Percentiles rank a stretch among this genome's conserved stretches.
These are phyloP conservation scores for Chaetodon auriga DNA, from an alignment of 2,113 vertebrate genomes.

Conservation along the genomic window DNA sequence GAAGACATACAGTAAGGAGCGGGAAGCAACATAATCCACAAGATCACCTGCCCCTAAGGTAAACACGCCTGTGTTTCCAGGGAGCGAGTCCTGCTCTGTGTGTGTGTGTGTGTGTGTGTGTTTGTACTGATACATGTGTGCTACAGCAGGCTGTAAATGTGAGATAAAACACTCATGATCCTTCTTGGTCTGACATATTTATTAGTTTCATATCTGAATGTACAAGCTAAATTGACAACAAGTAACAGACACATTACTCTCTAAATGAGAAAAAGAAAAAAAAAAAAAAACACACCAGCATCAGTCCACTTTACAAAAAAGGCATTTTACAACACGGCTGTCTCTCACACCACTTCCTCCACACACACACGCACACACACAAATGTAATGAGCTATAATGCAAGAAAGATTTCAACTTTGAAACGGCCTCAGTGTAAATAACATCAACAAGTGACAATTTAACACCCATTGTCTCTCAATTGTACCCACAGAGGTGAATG, in stretches of 20 bases:
- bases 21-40: constrained; percentile 47
- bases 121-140: neutral
- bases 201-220: constrained; percentile 83
- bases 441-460: constrained; percentile 18
- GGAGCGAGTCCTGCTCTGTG: constrained; percentile 13
- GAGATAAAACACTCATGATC: constrained; percentile 42
- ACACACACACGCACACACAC: constrained; percentile 11
- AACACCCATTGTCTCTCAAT: constrained; percentile 31
- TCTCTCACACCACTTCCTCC: constrained; percentile 37
- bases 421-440: constrained; percentile 49
- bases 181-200: constrained; percentile 78
- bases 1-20: neutral
- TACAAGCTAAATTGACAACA: constrained; percentile 83
- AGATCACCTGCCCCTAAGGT: constrained; percentile 58
- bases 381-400: constrained; percentile 24
- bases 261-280: constrained; percentile 56
- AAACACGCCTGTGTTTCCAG: constrained; percentile 50
- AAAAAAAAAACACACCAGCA: constrained; percentile 70
- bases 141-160: constrained; percentile 13
- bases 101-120: constrained; percentile 5
- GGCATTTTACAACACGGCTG: constrained; percentile 67
- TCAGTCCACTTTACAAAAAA: constrained; percentile 77
- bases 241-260: constrained; percentile 78
- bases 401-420: constrained; percentile 19
- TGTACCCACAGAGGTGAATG: constrained; percentile 51